These are phyloP conservation scores for Lepus townsendii DNA, from an alignment of 2,797 vertebrate genomes.

Conservation along the genomic window DNA sequence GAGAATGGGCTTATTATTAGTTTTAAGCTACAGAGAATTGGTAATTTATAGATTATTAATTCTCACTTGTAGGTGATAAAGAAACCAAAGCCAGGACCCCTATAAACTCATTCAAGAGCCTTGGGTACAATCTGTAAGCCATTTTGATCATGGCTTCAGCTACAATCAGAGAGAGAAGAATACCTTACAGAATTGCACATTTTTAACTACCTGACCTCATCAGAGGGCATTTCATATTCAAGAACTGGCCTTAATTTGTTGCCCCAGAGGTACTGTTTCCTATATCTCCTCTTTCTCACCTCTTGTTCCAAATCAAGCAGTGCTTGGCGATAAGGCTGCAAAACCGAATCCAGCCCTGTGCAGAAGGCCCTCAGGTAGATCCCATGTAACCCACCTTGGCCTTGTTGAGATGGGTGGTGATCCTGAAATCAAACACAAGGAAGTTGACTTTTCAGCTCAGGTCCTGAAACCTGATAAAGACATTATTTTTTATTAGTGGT, in stretches of 20 bases:
- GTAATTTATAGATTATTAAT: slow-evolving; percentile 34
- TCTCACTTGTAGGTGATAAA: slow-evolving; percentile 46
- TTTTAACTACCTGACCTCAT: slow-evolving; percentile 11
- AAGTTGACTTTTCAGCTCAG: slow-evolving; percentile 52
- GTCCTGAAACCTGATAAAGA: slow-evolving; percentile 21
- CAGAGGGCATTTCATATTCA: slow-evolving; percentile 56
- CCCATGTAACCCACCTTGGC: slow-evolving; percentile 94
- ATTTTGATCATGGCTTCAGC: neutral
- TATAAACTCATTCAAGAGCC: slow-evolving; percentile 22
- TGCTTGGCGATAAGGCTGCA: slow-evolving; percentile 97
- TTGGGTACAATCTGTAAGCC: neutral
- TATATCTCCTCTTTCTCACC: slow-evolving; percentile 87
- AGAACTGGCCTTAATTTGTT: neutral
- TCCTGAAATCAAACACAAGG: slow-evolving; percentile 90
- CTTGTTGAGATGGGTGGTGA: slow-evolving; percentile 93
- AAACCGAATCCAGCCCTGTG: slow-evolving; percentile 96
- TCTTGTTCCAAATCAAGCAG: slow-evolving; percentile 98
- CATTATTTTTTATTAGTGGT: slow-evolving; percentile 12
- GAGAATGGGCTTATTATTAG: slow-evolving; percentile 10
- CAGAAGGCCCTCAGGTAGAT: slow-evolving; percentile 98
- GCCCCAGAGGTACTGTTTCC: neutral
- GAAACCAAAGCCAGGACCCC: slow-evolving; percentile 38
- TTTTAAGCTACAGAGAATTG: slow-evolving; percentile 39
- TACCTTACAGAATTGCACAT: neutral
- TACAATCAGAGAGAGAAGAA: neutral